phyloP scores from a whole-genome alignment of 2,888 invertebrate species.

The Cetonia aurata region DNA sequence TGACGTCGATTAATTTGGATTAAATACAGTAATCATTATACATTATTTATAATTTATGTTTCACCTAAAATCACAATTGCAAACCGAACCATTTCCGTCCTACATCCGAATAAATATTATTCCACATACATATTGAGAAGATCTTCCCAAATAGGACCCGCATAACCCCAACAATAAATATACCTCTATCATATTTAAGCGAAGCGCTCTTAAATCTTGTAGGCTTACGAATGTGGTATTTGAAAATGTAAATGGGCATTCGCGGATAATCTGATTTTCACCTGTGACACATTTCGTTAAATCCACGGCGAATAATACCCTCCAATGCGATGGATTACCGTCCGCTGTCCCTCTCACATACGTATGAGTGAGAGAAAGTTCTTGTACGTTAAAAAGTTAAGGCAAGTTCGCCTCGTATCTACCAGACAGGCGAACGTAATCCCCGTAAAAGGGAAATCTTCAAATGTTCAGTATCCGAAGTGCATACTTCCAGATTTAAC shows the following conservation, averaged over 20 bases:
- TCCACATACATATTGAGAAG: no score
- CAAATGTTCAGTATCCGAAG: neutral
- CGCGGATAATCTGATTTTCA: slow-evolving; percentile 37
- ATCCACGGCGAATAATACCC: slow-evolving; percentile 16
- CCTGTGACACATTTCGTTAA: slow-evolving; percentile 38
- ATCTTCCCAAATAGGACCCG: no score
- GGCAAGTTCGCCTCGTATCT: neutral
- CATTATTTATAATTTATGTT: no score
- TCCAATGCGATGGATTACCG: slow-evolving; percentile 13
- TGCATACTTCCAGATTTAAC: no score
- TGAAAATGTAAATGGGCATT: slow-evolving; percentile 21
- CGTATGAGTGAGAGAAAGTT: no score
- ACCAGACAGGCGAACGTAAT: neutral
- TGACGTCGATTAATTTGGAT: no score
- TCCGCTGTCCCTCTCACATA: neutral
- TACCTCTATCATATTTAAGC: slow-evolving; percentile 19
- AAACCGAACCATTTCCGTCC: no score
- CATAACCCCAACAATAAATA: slow-evolving; percentile 2
- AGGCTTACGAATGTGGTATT: slow-evolving; percentile 14
- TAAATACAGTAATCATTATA: no score
- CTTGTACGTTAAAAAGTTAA: neutral
- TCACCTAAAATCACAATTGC: no score
- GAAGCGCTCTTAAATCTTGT: slow-evolving; percentile 3
- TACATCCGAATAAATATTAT: no score
- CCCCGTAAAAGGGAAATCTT: slow-evolving; percentile 9